Percentiles rank a stretch among this genome's conserved stretches.
These are phyloP conservation scores for Galaxea fascicularis DNA, from an alignment of 92 coral and sea anemone species.

Conservation along the genomic window DNA sequence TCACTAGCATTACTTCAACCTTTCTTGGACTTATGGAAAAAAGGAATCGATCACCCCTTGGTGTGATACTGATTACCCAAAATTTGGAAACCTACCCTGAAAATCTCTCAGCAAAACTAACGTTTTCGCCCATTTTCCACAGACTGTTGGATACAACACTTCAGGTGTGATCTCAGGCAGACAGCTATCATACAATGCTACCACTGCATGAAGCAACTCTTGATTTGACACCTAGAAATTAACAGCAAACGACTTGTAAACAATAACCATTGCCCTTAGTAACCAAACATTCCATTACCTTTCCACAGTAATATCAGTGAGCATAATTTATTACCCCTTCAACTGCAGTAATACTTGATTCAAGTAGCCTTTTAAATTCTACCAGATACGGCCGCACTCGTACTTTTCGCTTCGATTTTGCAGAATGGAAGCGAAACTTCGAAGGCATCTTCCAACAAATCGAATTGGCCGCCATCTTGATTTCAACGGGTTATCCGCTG, in stretches of 20 bases:
- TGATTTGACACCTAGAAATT: constrained; percentile 71
- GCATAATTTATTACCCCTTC: constrained; percentile 56
- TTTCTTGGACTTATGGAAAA: neutral
- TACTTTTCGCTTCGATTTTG: constrained; percentile 64
- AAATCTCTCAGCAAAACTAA: constrained; percentile 71
- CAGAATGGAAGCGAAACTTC: constrained; percentile 78
- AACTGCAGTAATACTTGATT: constrained; percentile 70
- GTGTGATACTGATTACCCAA: neutral
- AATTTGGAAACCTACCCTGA: constrained; percentile 50
- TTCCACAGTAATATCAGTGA: neutral
- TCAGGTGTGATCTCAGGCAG: constrained; percentile 93
- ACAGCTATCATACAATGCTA: constrained; percentile 81
- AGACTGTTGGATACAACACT: constrained; percentile 83
- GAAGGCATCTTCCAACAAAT: constrained; percentile 86
- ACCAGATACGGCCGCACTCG: constrained; percentile 73
- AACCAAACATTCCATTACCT: constrained; percentile 32
- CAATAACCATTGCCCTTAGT: constrained; percentile 36
- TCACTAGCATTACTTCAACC: neutral
- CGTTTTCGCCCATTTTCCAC: constrained; percentile 93
- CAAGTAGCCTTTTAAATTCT: constrained; percentile 80
- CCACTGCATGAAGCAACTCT: constrained; percentile 79
- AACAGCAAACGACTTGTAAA: constrained; percentile 20
- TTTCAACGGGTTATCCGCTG: constrained; percentile 51
- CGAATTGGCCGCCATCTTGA: constrained; percentile 97
- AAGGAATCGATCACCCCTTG: neutral